Base-by-base conservation (phyloP, 2,797 vertebrate genomes). In the Vultur gryphus region DNA sequence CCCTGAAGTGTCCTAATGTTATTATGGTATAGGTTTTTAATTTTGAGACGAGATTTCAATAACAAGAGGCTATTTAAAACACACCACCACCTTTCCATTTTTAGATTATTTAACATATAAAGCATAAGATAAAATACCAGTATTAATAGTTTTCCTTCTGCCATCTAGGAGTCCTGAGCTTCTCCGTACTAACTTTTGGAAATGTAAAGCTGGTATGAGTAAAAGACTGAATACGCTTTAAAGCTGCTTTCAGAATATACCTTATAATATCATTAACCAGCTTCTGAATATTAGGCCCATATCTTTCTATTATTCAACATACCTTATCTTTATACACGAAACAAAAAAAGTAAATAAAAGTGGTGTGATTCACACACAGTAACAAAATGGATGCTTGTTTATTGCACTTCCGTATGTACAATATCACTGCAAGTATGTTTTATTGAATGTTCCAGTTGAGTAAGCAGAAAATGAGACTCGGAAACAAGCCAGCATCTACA, bases 21-120 rank as follows among this genome's bases (percentile, higher is more conserved):
- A 90, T 58, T 96, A 79, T 19, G 52, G 73, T 62, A 93, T 2
- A 81, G 28, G 37, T 85, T 92, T 95, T 92, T 93, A 96, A 95
- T 95, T 96, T 92, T 70, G 82, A 90, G 65, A 94, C 87, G 37
- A 79, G 9, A 62, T 83, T 90, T 93, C 43, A 89, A 2, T 71
- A 59, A 65, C 19, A 90, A 69, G 16, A 82, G 11, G 7, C 31
- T 57, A 55, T 65, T 76, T 79, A 57, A 93, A 96, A 93, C 75
- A 89, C n/a, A 78, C 13, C 44, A 73, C 13, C n/a, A 39, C 4
- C 7, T 59, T 84, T 92, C 54, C 13, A 70, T n/a, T 89, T 87
- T 84, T 66, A 67, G 35, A 76, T 46, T 72, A 62, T 35, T 79
- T 84, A 76, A 75, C 26, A 37, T 33, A 44, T 6, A 58, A 57